Base-by-base conservation (phyloP, 2,113 vertebrate genomes). In the Microtus oregoni region DNA sequence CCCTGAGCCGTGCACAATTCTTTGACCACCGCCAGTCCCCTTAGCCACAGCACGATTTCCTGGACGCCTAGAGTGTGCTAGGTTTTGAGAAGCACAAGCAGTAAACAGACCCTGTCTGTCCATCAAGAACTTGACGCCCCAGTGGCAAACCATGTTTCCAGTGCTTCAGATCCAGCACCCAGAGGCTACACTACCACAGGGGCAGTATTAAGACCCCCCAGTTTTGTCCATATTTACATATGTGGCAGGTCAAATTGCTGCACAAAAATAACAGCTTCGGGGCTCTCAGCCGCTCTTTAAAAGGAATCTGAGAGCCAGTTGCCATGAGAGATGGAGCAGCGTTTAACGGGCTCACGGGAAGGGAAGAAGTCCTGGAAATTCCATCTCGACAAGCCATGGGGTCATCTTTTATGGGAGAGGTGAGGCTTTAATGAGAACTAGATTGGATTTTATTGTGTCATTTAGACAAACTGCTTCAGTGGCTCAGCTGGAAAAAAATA, bases 361-460 rank as follows among this genome's bases (percentile, higher is more conserved):
- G 96, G n/a, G 70, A 94, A 65, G 63, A 88, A 88, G 78, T 93
- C 88, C 75, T 78, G 17, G 30, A 63, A 63, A 68, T 35, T 94
- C 67, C 50, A 73, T 1, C 73, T 32, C 77, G 83, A 89, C 47
- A 76, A 97, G n/a, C 17, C 47, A 52, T 8, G 2, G 32, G 65
- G 22, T 96, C 77, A 38, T 26, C 10, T 90, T 79, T 86, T 79
- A 32, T n/a, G 95, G 96, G 75, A 90, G 94, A 76, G 94, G 8
- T 14, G 11, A 88, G 86, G 86, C 55, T 96, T 92, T 93, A 86
- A 91, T 91, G 75, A 98, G 77, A 96, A 96, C 28, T 83, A 79
- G 95, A 90, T 87, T 88, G 81, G n/a, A 52, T 82, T 83, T 86
- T 28, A 85, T 4, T 72, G 22, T 67, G 24, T 94, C 86, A 94